Conservation (phyloP, 2,888 invertebrate genomes). For the Andrena chrysosceles region DNA sequence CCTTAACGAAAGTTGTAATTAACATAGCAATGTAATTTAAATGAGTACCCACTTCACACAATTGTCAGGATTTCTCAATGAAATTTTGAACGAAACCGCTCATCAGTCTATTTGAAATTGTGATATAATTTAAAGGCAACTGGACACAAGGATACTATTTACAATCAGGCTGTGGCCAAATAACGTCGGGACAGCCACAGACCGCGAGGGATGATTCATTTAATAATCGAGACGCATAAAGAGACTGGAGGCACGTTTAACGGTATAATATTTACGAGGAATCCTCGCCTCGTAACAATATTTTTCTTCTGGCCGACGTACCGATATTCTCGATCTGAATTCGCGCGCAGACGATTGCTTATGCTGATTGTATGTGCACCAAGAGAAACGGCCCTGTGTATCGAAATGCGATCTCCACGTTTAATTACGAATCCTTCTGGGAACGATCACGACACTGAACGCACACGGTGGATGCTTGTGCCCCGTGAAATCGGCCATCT, state of each 20-base stretch:
- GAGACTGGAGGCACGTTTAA: constrained; percentile 24
- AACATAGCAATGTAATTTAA: background rate
- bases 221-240: constrained; percentile 19
- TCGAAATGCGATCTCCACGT: constrained; percentile 73
- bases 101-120: background rate
- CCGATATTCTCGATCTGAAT: constrained; percentile 59
- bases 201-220: constrained; percentile 2
- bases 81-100: background rate
- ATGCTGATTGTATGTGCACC: constrained; percentile 62
- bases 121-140: background rate
- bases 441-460: constrained; percentile 69
- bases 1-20: background rate
- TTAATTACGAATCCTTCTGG: constrained; percentile 77
- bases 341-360: constrained; percentile 59
- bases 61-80: background rate
- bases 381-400: constrained; percentile 70
- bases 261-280: constrained; percentile 59
- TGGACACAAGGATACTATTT: background rate
- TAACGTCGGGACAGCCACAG: background rate
- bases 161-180: constrained; percentile 1
- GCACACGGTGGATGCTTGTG: constrained; percentile 33
- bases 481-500: constrained; percentile 51
- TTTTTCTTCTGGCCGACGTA: constrained; percentile 55
- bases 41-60: background rate
- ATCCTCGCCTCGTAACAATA: constrained; percentile 47